Evolutionary conservation across 1,140 invertebrate genomes (phyloP).

Genomic region (Scaptomyza hsui): DNA sequence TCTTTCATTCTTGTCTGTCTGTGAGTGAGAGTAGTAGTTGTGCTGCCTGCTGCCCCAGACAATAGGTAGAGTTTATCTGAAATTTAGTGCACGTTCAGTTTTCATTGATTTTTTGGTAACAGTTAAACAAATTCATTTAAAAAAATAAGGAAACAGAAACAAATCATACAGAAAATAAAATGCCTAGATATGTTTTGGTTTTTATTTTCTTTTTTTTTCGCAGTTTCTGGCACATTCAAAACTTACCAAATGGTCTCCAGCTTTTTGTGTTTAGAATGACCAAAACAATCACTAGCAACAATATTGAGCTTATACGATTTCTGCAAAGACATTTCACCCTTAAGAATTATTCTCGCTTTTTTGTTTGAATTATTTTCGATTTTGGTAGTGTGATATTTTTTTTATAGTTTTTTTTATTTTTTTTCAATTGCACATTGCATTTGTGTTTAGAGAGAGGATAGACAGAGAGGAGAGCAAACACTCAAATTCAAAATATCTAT

Average conservation of each 20-base stretch:
- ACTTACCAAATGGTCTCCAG: slow-evolving; percentile 84
- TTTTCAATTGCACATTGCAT: slow-evolving; percentile 29
- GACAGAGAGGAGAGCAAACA: slow-evolving; percentile 53
- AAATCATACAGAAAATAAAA: slow-evolving; percentile 76
- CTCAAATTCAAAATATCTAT: slow-evolving; percentile 20
- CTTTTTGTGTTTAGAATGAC: slow-evolving; percentile 83
- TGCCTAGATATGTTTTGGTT: slow-evolving; percentile 78
- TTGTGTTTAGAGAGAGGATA: slow-evolving; percentile 49
- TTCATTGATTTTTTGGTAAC: slow-evolving; percentile 55
- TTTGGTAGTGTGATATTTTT: slow-evolving; percentile 58
- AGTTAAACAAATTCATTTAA: slow-evolving; percentile 40
- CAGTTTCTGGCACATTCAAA: slow-evolving; percentile 80
- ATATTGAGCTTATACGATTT: slow-evolving; percentile 83
- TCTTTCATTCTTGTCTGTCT: slow-evolving; percentile 71
- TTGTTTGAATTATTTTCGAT: slow-evolving; percentile 47
- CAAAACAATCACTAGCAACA: slow-evolving; percentile 84
- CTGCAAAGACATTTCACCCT: slow-evolving; percentile 84
- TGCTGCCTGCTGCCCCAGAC: slow-evolving; percentile 81
- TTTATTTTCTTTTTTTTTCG: slow-evolving; percentile 67
- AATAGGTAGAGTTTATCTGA: slow-evolving; percentile 82
- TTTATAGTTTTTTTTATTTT: slow-evolving; percentile 23
- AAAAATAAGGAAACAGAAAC: slow-evolving; percentile 61
- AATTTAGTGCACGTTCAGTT: slow-evolving; percentile 84
- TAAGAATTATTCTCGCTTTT: slow-evolving; percentile 83
- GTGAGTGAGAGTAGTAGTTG: slow-evolving; percentile 77